Conservation (phyloP, 2,888 invertebrate genomes). For the Rugalucina vietnamica region DNA sequence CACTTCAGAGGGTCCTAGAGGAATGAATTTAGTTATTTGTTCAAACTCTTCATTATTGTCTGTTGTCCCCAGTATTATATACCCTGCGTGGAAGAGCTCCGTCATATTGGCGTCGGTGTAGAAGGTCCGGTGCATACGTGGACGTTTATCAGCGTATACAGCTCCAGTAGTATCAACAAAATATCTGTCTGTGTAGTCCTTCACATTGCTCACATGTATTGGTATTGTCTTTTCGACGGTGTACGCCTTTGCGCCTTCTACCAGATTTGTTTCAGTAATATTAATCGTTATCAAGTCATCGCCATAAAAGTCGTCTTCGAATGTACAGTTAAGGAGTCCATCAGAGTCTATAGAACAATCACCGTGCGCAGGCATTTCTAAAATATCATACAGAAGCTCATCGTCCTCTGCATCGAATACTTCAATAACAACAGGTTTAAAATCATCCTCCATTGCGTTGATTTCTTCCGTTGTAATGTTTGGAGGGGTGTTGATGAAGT, state of each 20-base stretch:
- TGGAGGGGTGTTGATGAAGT: conserved; percentile 43
- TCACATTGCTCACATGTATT: conserved; percentile 12
- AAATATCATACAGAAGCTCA: conserved; percentile 48
- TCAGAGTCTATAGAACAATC: conserved; percentile 43
- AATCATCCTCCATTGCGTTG: conserved; percentile 33
- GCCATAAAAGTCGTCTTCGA: conserved; percentile 60
- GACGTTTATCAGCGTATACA: conserved; percentile 31
- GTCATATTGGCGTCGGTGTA: conserved; percentile 40
- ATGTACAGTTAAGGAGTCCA: conserved; percentile 50
- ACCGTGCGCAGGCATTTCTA: conserved; percentile 35
- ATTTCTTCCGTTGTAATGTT: conserved; percentile 40
- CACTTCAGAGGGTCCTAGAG: conserved; percentile 40
- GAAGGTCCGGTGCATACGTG: conserved; percentile 19
- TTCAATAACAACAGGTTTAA: conserved; percentile 21
- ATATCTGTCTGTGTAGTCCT: conserved; percentile 42
- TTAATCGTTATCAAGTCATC: conserved; percentile 39
- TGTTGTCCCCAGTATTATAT: conserved; percentile 35
- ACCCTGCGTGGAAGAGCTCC: conserved; percentile 25
- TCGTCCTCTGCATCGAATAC: conserved; percentile 61
- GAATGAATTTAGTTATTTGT: background rate
- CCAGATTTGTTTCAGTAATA: conserved; percentile 50
- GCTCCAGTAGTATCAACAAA: conserved; percentile 36
- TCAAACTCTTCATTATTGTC: conserved; percentile 44
- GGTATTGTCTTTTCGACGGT: conserved; percentile 23
- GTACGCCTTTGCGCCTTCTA: conserved; percentile 34